Base-by-base conservation (phyloP, 2,888 invertebrate species). In the Netelia fuscicornis region DNA sequence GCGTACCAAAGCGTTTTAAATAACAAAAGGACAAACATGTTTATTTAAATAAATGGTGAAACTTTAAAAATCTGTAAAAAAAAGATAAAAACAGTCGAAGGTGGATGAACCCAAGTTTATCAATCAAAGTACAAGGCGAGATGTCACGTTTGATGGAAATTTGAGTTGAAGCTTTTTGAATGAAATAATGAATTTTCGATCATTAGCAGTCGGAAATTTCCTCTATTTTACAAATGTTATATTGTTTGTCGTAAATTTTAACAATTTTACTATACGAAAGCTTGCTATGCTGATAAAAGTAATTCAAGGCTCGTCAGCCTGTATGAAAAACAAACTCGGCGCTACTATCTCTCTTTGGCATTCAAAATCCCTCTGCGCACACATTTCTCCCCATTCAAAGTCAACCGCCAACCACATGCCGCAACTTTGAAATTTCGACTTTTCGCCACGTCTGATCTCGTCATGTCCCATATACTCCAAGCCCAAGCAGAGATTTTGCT, bases 401-500 rank as follows among this genome's bases (percentile, higher is more conserved):
- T 44, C 17, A 65, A 65, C 13, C 42, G 9, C 42, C 20, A 58
- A 9, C n/a, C 17, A 68, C 8, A 37, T 42, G 37, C 65, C 65
- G 17, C 37, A 42, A 65, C 17, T 65, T 42, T 9, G 9, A 42
- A 65, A 65, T 42, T 42, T 42, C 65, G 52, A 52, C 23, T n/a
- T 20, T 68, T 20, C 13, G 42, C 20, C 48, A 23, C 23, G 10
- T 20, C 37, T 20, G 42, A 70, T 20, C 71, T 56, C 42, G 20
- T 71, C 56, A 30, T 44, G 64, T 30, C 13, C 8, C n/a, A 54
- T 9, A 10, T 44, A 78, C 70, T 23, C 1, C 37, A 17, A 68
- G 20, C 48, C 11, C 13, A 42, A 58, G 6, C 20, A n/a, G 23
- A 67, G 65, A 72, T 72, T 54, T 60, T 58, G 17, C 52, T 37